phyloP scores from a whole-genome alignment of 30 jellyfish, hydroid and myxozoan genomes.

The Catostylus mosaicus region DNA sequence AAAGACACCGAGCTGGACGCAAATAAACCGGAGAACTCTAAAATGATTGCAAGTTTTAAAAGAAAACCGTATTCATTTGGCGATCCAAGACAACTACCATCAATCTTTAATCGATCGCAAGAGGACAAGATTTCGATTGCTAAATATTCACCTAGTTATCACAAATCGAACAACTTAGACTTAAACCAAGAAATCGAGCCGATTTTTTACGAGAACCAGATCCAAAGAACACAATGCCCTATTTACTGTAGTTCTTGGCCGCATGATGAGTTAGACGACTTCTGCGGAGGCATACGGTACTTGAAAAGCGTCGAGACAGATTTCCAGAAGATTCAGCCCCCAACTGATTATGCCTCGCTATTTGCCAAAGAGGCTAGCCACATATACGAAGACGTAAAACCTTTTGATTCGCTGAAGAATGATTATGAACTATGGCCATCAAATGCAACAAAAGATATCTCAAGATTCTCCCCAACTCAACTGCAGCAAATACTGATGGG shows the following conservation, averaged over 20 bases:
- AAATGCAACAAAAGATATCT: not conserved
- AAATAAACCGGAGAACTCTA: not conserved
- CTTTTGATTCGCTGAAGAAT: not conserved
- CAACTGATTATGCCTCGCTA: slow-evolving; percentile 26
- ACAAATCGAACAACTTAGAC: not conserved
- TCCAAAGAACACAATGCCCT: slow-evolving; percentile 1
- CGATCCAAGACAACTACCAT: slow-evolving; percentile 53
- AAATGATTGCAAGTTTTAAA: not conserved
- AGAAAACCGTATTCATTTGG: slow-evolving; percentile 66
- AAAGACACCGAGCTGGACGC: not conserved
- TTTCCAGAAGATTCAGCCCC: slow-evolving; percentile 27
- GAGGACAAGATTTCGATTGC: not conserved
- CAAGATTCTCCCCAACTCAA: slow-evolving; percentile 54
- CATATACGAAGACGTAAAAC: not conserved
- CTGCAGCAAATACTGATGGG: slow-evolving; percentile 53
- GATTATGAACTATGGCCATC: slow-evolving; percentile 55
- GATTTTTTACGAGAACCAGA: not conserved
- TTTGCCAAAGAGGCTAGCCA: not conserved
- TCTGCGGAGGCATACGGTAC: not conserved
- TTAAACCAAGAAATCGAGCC: slow-evolving; percentile 2
- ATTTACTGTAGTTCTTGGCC: not conserved
- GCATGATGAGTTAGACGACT: not conserved
- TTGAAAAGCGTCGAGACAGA: not conserved
- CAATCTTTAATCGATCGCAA: not conserved
- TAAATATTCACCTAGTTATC: not conserved